A percentile compares a stretch with the other conserved stretches of the same genome.
Conservation (phyloP, 2,888 invertebrate species). For the Lissonota sp. region DNA sequence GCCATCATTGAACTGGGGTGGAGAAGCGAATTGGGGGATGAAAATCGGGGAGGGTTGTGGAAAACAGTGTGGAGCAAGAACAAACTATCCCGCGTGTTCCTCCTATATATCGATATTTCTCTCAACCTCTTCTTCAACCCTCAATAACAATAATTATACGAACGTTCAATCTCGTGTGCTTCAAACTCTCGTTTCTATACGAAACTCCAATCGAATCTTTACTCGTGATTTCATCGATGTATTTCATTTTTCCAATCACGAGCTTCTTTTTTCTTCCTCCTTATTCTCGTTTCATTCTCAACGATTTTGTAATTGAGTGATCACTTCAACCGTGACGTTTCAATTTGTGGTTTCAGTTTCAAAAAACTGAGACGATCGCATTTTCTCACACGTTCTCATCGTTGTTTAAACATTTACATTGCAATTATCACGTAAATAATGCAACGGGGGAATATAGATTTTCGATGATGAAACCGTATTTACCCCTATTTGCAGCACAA, state of each 20-base stretch:
- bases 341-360: neutral
- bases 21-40: neutral
- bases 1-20: constrained; percentile 23
- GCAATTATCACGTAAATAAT: constrained; percentile 37
- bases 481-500: no score
- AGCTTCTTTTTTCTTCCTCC: no score
- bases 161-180: constrained; percentile 18
- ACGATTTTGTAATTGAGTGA: no score
- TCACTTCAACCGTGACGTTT: neutral
- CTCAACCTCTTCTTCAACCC: constrained; percentile 16
- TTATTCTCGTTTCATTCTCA: no score
- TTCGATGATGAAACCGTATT: constrained; percentile 29
- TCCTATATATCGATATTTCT: no score
- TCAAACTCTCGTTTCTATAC: neutral
- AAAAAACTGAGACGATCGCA: neutral
- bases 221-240: neutral
- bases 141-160: constrained; percentile 52
- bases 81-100: no score
- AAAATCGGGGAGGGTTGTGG: no score
- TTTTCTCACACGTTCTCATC: neutral
- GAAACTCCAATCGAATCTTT: neutral
- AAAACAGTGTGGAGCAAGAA: no score
- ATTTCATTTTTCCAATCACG: neutral
- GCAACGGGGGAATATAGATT: constrained; percentile 31
- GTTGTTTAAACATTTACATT: constrained; percentile 19